Evolutionary conservation across 2,113 vertebrate genomes (phyloP), one percentile per base, ranked within the genome.

Genomic region (Phocoena sinus): DNA sequence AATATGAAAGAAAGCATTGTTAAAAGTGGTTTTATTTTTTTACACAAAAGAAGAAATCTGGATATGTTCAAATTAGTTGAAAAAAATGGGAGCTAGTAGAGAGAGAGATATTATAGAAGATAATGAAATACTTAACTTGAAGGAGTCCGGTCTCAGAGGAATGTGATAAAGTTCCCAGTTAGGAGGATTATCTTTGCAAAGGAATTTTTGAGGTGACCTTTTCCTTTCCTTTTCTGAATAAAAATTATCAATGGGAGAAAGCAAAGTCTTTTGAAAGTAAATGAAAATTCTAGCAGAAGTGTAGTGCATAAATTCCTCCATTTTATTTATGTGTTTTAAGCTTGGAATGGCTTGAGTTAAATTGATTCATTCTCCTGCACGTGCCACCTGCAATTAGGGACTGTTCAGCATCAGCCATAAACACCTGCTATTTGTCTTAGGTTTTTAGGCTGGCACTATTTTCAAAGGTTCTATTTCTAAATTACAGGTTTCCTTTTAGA

Each of bases 391-490:
- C 23, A 96, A 74, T 97, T 95, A 95, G 67, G 53, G 47, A 77
- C 50, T 68, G 92, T 96, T 96, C 50, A 76, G 5, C 11, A 17
- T 58, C n/a, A 93, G 41, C 60, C 88, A 63, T 62, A 33, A 41
- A n/a, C 88, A 96, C 70, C 71, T 94, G 68, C 62, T 87, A 56
- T 97, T 89, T 94, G 77, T 97, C 83, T 95, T 93, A 28, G 50
- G 23, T 71, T 91, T 56, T 56, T 77, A 89, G 33, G 33, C 79
- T 80, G 76, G 38, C 76, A 81, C 21, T 80, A 44, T 81, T 97
- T 95, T 87, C 76, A 88, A 89, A 96, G 70, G 21, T 81, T 93
- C 44, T 84, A 68, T 82, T 94, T 94, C 81, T 95, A 91, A 93
- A 93, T 82, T 76, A 91, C 8, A 94, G 50, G 70, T 93, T 97